These are phyloP conservation scores for Oceanodroma leucorhoa DNA, from an alignment of 2,797 vertebrate species.

Conservation along the genomic window DNA sequence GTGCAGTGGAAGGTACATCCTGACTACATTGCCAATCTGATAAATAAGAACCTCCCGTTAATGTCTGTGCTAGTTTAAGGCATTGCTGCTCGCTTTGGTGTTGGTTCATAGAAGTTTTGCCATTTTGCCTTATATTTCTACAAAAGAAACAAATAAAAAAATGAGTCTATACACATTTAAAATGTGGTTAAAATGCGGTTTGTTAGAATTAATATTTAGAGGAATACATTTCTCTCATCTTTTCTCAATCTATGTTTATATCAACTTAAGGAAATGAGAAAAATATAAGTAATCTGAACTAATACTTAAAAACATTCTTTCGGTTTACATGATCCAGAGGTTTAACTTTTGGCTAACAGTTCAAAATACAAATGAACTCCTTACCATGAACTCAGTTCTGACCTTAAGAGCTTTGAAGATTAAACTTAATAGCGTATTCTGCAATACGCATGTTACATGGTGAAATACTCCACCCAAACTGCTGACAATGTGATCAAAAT, in stretches of 20 bases:
- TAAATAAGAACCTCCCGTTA: not conserved
- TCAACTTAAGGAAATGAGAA: not conserved
- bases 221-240: not conserved
- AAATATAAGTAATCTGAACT: not conserved
- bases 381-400: not conserved
- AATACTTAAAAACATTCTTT: not conserved
- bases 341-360: not conserved
- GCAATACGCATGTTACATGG: accelerated
- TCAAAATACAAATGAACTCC: not conserved
- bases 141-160: not conserved
- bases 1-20: not conserved
- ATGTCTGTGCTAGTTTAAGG: not conserved
- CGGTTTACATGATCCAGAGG: not conserved
- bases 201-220: not conserved
- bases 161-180: not conserved
- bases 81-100: not conserved
- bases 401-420: not conserved
- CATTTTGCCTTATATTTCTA: not conserved
- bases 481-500: not conserved
- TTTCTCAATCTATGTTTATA: not conserved
- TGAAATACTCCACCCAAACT: not conserved
- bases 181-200: not conserved
- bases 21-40: not conserved
- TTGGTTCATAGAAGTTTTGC: not conserved
- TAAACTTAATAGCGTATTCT: not conserved